phyloP scores from a whole-genome alignment of 2,113 vertebrate genomes.

The Ceyx margarethae region DNA sequence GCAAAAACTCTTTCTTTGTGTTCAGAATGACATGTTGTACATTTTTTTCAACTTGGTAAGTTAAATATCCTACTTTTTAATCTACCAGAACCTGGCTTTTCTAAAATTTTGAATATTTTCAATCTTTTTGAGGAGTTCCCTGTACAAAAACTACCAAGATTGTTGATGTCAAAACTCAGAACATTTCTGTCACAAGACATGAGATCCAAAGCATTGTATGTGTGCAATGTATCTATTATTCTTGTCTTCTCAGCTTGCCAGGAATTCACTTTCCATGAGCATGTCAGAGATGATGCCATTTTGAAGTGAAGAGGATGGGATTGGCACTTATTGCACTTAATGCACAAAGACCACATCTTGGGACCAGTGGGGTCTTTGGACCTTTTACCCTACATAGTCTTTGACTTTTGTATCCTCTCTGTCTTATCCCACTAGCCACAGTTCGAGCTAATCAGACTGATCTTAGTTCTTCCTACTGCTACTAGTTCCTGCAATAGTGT shows the following conservation, averaged over 20 bases:
- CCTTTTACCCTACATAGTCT: background rate
- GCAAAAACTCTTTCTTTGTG: background rate
- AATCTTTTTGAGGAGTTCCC: background rate
- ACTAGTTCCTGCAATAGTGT: background rate
- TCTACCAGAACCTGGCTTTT: background rate
- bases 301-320: background rate
- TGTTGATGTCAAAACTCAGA: background rate
- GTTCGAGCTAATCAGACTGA: background rate
- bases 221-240: background rate
- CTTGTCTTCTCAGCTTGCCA: background rate
- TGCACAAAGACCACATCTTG: accelerated
- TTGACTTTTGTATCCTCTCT: background rate
- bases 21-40: background rate
- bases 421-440: background rate
- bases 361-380: background rate
- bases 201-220: background rate
- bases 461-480: background rate
- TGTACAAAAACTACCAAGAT: background rate
- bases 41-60: background rate
- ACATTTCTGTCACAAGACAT: background rate
- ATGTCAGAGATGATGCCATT: background rate
- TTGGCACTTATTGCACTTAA: background rate
- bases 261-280: background rate
- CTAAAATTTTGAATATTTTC: background rate
- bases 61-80: background rate